Base-by-base conservation (phyloP, 2,113 vertebrate species). In the Rhegmatorhina hoffmannsi region DNA sequence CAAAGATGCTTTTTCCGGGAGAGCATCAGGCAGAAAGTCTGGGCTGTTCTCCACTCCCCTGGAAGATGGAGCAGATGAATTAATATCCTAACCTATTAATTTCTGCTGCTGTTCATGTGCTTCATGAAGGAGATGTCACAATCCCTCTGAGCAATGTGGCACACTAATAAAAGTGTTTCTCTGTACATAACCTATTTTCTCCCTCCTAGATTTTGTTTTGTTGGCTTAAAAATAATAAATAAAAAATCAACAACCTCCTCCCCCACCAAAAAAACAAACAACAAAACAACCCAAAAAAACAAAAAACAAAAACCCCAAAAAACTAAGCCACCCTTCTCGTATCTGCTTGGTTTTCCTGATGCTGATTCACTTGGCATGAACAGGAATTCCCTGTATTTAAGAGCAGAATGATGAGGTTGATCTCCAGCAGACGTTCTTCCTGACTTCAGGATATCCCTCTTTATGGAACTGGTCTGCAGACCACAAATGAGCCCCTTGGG, bases 1-100 rank as follows among this genome's bases (percentile, higher is more conserved):
- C 88, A 81, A 81, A 94, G 75, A 95, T 67, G 56, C 64, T 90
- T 93, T 95, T 81, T 25, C 88, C 92, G 44, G 11, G 64, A 90
- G 15, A 83, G 43, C 47, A 95, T 58, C 68, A 82, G 52, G 87
- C 31, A 47, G 24, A 59, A 66, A 77, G n/a, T 52, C 55, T 69
- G 67, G 53, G 12, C 75, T 94, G 24, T 49, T 89, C 83, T 84
- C 40, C 70, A 43, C 38, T 36, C 91, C 29, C 24, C 29, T 46
- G 28, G 34, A 92, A 93, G 46, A 50, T 31, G 29, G 16, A 47
- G 68, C 29, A 85, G 36, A 78, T 25, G 10, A 83, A 93, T 88
- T 70, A 66, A 86, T 83, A 93, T 68, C 68, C 60, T 69, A 47
- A 56, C 40, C 66, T 84, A 72, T 81, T 75, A 64, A 75, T 84